A percentile compares a stretch with the other conserved stretches of the same genome.
phyloP scores from a whole-genome alignment of 2,888 invertebrate species.

The Lochmaea crataegi region DNA sequence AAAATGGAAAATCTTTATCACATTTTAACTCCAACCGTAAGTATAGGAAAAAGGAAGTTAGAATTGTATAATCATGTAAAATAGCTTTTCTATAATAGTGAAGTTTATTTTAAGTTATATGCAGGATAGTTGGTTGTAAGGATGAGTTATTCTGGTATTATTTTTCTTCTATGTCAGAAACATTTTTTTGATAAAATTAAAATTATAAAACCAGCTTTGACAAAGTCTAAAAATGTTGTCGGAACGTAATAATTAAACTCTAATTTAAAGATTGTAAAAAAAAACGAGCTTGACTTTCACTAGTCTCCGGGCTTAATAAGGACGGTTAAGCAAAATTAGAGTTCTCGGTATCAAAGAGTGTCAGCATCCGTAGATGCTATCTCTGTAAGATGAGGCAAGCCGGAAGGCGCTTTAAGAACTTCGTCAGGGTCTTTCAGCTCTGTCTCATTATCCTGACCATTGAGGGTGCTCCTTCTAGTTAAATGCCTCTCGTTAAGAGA shows the following conservation, averaged over 20 bases:
- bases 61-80: no score
- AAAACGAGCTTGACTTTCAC: slow-evolving; percentile 10
- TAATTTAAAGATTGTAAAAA: slow-evolving; percentile 16
- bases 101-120: no score
- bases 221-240: not conserved
- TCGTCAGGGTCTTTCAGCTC: slow-evolving; percentile 49
- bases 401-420: slow-evolving; percentile 48
- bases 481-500: slow-evolving; percentile 54
- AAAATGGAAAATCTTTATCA: no score
- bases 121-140: no score
- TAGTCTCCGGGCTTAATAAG: slow-evolving; percentile 37
- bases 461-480: slow-evolving; percentile 52
- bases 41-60: no score
- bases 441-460: slow-evolving; percentile 55
- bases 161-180: no score
- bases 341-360: slow-evolving; percentile 47
- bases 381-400: slow-evolving; percentile 51
- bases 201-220: not conserved
- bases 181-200: no score
- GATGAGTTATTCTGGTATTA: no score
- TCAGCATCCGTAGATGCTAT: slow-evolving; percentile 52
- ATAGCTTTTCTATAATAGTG: no score
- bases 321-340: slow-evolving; percentile 52
- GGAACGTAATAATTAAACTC: slow-evolving; percentile 18
- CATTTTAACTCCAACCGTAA: no score